These are phyloP conservation scores for Germaria angustata DNA, from an alignment of 2,888 invertebrate species.

Conservation along the genomic window DNA sequence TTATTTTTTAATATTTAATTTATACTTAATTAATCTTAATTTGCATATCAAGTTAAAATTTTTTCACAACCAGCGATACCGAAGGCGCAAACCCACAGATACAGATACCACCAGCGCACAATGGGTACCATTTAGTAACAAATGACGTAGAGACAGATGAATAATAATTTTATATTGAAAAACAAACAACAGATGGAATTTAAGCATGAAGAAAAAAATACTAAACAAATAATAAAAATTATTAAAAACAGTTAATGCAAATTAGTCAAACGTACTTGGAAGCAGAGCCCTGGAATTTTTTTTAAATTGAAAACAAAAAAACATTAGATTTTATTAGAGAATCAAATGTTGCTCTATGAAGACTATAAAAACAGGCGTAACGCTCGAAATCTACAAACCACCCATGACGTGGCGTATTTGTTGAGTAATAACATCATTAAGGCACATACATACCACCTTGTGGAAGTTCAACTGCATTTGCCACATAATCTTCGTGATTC, in stretches of 20 bases:
- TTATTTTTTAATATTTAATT: background rate
- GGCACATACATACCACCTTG: too few species aligned
- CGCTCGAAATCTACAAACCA: too few species aligned
- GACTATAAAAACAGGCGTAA: too few species aligned
- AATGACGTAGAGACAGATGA: background rate
- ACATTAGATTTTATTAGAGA: too few species aligned
- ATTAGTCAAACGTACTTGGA: too few species aligned
- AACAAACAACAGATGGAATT: background rate
- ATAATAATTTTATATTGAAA: background rate
- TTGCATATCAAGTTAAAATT: slow-evolving; percentile 52
- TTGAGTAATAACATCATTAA: too few species aligned
- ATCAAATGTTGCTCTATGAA: too few species aligned
- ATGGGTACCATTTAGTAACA: background rate
- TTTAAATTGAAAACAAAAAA: too few species aligned
- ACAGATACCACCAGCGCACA: slow-evolving; percentile 13
- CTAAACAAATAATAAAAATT: background rate
- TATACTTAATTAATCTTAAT: slow-evolving; percentile 53
- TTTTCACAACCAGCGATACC: slow-evolving; percentile 36
- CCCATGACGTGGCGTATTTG: too few species aligned
- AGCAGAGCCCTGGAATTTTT: too few species aligned
- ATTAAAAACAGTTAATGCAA: background rate
- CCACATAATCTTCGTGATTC: too few species aligned
- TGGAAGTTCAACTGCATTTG: too few species aligned
- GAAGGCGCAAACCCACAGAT: slow-evolving; percentile 16
- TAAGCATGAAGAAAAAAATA: background rate